Evolutionary conservation across 1,140 invertebrate species (phyloP).

Genomic region (Neodiprion fabricii): DNA sequence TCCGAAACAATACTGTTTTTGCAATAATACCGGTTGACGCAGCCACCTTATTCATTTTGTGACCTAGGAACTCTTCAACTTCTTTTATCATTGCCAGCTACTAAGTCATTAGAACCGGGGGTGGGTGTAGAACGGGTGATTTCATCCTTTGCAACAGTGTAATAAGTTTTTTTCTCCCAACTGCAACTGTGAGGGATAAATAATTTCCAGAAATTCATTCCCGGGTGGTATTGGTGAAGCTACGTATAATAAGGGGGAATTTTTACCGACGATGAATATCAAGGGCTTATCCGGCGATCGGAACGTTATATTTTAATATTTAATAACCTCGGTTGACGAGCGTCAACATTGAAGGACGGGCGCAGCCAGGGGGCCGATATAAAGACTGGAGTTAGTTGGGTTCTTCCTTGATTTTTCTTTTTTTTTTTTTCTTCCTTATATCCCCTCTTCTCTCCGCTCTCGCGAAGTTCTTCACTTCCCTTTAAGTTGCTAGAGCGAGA

Average conservation of each 20-base stretch:
- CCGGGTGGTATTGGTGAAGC: not conserved
- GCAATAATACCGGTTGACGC: no score
- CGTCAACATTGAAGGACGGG: not conserved
- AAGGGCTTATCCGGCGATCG: not conserved
- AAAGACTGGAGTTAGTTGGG: not conserved
- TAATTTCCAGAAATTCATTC: not conserved
- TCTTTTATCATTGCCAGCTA: no score
- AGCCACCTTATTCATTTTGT: no score
- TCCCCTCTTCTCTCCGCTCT: constrained; percentile 15
- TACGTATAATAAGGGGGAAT: not conserved
- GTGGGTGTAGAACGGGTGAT: no score
- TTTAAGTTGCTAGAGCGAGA: constrained; percentile 21
- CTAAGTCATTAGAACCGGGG: no score
- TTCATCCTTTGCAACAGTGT: no score
- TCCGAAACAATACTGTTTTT: no score
- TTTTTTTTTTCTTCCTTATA: not conserved
- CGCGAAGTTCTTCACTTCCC: constrained; percentile 25
- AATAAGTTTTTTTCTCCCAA: no score
- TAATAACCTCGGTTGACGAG: not conserved
- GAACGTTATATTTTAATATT: constrained; percentile 5
- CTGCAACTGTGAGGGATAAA: not conserved
- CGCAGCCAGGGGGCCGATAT: not conserved
- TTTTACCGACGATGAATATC: not conserved
- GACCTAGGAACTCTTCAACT: no score
- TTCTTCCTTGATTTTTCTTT: not conserved